phyloP scores from a whole-genome alignment of 2,888 invertebrate genomes.

The Macrophya annulata region DNA sequence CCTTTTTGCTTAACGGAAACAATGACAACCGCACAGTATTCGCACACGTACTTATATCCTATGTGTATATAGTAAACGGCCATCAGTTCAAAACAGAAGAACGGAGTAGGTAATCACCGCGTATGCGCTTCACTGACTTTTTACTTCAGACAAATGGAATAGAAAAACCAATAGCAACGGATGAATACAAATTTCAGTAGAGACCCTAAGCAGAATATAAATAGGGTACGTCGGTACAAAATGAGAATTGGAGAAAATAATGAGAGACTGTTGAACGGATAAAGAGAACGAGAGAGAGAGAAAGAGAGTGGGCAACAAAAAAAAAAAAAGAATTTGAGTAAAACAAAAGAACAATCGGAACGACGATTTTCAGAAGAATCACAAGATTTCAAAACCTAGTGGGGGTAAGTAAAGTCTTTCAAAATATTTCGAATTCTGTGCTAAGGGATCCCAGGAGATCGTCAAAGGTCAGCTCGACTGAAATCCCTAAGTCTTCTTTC shows the following conservation, averaged over 20 bases:
- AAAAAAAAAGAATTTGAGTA: neutral
- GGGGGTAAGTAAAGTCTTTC: neutral
- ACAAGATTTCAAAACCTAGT: neutral
- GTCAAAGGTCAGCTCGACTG: neutral
- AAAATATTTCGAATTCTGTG: neutral
- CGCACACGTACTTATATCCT: neutral
- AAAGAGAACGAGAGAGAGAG: neutral
- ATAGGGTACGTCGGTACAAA: slow-evolving; percentile 53
- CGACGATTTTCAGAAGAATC: neutral
- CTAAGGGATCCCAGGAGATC: neutral
- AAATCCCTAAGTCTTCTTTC: neutral
- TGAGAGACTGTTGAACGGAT: slow-evolving; percentile 36
- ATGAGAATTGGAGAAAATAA: slow-evolving; percentile 50
- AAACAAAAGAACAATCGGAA: neutral
- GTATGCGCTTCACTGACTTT: slow-evolving; percentile 54
- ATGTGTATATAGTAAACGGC: neutral
- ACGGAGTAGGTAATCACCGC: slow-evolving; percentile 65
- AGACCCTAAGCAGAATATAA: slow-evolving; percentile 53
- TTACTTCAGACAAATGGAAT: slow-evolving; percentile 50
- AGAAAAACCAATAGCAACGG: slow-evolving; percentile 47
- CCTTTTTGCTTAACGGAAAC: slow-evolving; percentile 54
- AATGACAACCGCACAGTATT: slow-evolving; percentile 29
- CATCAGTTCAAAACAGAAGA: slow-evolving; percentile 59
- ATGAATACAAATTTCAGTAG: slow-evolving; percentile 54
- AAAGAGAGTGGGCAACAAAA: neutral